Evolutionary conservation across 1,140 invertebrate species (phyloP), one percentile per base, ranked within the genome.

Genomic region (Lutraria rhynchaena): DNA sequence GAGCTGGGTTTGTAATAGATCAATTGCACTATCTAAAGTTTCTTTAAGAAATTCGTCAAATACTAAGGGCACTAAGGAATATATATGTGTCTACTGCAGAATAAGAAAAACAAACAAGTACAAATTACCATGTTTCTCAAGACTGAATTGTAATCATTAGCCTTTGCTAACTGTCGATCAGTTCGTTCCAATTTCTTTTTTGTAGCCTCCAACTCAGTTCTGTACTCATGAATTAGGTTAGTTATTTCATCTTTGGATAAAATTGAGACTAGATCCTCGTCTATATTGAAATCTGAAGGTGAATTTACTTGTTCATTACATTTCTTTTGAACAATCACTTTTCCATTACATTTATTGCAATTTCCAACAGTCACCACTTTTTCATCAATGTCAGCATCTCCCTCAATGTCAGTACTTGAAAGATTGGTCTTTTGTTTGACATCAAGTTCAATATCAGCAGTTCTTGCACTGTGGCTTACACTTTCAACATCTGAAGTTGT

Each of bases 111-210:
- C 5, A 57, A 29, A 22, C 53, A 57, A 29, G 4, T 29, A 5
- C 58, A 58, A 15, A 58, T 60, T 44, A 77, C 75, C 75, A 77
- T 77, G 55, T 83, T 75, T 41, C 85, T 46, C 11, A 86, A 44
- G 4, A 85, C 81, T 15, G 80, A 75, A 81, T 86, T 86, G 51
- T 86, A 86, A 15, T 44, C 65, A 49, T 81, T 73, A 9, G 80
- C 51, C 55, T 77, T 82, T 5, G 57, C 51, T 15, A 82, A 51
- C 49, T 76, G 83, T 46, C 83, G 22, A 55, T 81, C 70, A 31
- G 63, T 41, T 51, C 51, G 73, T 13, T 75, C 65, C 33, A 85
- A 27, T 46, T 69, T 70, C 53, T 83, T 65, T n/a, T 77, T 57
- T 2, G 69, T 81, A 13, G 31, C 22, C 49, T 75, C 69, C 35